These are phyloP conservation scores for Trichomycterus rosablanca DNA, from an alignment of 2,113 vertebrate species.

Conservation along the genomic window DNA sequence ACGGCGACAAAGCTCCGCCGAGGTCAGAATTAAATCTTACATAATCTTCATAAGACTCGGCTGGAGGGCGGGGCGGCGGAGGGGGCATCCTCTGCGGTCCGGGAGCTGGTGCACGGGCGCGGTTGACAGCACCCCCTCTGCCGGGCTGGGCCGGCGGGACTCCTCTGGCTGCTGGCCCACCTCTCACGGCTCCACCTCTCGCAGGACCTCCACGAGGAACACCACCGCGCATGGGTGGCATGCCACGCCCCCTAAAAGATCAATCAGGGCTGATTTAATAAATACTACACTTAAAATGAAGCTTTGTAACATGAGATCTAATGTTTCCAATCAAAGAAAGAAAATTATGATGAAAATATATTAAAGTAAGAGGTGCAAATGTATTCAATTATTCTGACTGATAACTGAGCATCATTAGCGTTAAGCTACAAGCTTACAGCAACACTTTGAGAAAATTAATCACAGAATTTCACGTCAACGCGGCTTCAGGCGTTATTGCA, in stretches of 20 bases:
- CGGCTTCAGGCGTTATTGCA: no score
- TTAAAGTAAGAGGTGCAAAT: no score
- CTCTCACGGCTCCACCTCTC: conserved; percentile 79
- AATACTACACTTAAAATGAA: not conserved
- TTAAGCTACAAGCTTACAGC: no score
- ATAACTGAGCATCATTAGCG: no score
- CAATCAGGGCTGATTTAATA: not conserved
- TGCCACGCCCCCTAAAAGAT: conserved; percentile 77
- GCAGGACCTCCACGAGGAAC: conserved; percentile 80
- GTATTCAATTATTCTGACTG: no score
- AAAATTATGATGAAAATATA: no score
- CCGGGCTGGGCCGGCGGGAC: conserved; percentile 75
- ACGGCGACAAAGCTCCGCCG: no score
- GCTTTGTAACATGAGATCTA: no score
- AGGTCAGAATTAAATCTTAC: conserved; percentile 63
- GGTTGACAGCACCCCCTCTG: conserved; percentile 71
- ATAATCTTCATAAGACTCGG: conserved; percentile 87
- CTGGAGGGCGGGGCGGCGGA: conserved; percentile 69
- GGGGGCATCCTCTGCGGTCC: conserved; percentile 87
- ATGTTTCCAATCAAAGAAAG: no score
- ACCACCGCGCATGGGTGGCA: conserved; percentile 78
- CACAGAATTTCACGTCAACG: no score
- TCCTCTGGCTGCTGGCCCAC: conserved; percentile 76
- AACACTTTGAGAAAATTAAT: no score
- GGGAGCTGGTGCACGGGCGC: conserved; percentile 73